These are phyloP conservation scores for Typhlichthys subterraneus DNA, from an alignment of 2,797 vertebrate genomes.

Conservation along the genomic window DNA sequence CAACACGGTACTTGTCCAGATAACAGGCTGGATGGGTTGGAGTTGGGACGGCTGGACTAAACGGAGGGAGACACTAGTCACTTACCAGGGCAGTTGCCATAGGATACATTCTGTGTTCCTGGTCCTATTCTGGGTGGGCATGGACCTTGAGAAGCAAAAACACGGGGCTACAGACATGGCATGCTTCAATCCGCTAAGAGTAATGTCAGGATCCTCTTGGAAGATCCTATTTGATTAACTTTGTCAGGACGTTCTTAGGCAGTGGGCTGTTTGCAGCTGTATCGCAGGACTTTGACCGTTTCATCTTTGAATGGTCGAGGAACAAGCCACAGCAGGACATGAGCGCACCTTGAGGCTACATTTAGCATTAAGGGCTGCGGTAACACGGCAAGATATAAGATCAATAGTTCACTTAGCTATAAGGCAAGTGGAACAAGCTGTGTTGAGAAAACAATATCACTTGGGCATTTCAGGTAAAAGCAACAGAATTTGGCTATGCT, in stretches of 20 bases:
- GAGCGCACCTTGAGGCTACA: conserved; percentile 67
- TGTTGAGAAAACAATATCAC: conserved; percentile 17
- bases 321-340: conserved; percentile 57
- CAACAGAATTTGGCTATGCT: conserved; percentile 40
- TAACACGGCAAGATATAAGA: conserved; percentile 60
- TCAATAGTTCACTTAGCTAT: conserved; percentile 66
- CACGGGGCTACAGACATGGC: conserved; percentile 71
- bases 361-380: conserved; percentile 60
- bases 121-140: conserved; percentile 76
- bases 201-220: conserved; percentile 48
- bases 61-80: conserved; percentile 62
- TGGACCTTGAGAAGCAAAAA: conserved; percentile 80
- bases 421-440: conserved; percentile 29
- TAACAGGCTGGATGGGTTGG: conserved; percentile 58
- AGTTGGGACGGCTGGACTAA: conserved; percentile 40
- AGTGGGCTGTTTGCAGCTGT: conserved; percentile 37
- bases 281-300: conserved; percentile 22
- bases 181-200: conserved; percentile 55
- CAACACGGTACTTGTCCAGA: conserved; percentile 34
- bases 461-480: conserved; percentile 25
- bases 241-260: conserved; percentile 39
- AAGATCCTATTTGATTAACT: conserved; percentile 24
- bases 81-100: conserved; percentile 79
- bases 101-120: conserved; percentile 77
- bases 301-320: conserved; percentile 38